Conservation (phyloP, 2,888 invertebrate genomes). For the Trachelus stipa region DNA sequence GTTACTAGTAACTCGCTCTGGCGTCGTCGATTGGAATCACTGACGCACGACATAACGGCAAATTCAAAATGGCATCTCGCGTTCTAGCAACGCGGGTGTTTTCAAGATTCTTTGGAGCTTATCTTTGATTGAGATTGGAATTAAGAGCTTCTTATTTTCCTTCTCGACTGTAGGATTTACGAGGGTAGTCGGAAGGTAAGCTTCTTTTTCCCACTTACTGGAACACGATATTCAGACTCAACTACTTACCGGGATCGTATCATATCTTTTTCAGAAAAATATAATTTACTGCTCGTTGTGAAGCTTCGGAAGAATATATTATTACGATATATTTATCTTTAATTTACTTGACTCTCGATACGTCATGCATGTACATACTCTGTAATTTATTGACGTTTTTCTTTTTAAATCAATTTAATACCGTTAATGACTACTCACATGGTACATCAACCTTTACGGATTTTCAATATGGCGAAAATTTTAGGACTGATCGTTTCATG, state of each 20-base stretch:
- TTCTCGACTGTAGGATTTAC: not conserved
- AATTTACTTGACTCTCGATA: not conserved
- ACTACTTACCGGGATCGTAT: not conserved
- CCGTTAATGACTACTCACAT: not conserved
- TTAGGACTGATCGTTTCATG: constrained; percentile 10
- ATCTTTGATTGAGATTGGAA: not conserved
- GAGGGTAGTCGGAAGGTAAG: not conserved
- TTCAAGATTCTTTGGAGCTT: not conserved
- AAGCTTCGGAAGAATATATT: not conserved
- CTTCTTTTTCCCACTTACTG: not conserved
- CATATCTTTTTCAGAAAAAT: not conserved
- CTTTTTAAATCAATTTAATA: not conserved
- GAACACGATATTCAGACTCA: not conserved
- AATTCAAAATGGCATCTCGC: not conserved
- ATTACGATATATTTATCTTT: not conserved
- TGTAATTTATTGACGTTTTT: not conserved
- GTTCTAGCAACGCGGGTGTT: not conserved
- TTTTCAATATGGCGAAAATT: not conserved
- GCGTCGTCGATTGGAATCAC: not conserved
- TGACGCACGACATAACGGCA: not conserved
- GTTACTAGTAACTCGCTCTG: not conserved
- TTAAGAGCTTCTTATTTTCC: not conserved
- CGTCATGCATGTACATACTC: not conserved
- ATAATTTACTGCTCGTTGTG: not conserved
- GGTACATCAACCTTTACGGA: not conserved